Percentiles rank a stretch among this genome's conserved stretches.
phyloP scores from a whole-genome alignment of 2,888 invertebrate genomes.

The Dynastes hyllus region DNA sequence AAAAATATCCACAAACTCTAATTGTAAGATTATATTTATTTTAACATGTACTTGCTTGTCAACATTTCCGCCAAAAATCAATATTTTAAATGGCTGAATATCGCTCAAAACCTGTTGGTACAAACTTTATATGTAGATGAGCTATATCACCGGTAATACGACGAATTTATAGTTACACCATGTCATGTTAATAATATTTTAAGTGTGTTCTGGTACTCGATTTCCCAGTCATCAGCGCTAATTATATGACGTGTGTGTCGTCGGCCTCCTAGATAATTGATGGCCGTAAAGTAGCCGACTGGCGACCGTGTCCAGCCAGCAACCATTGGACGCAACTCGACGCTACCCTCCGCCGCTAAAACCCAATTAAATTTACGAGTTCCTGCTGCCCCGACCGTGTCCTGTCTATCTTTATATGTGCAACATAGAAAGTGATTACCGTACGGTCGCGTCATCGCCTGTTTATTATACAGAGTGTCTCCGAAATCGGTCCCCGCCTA shows the following conservation, averaged over 20 bases:
- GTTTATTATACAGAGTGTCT: slow-evolving; percentile 37
- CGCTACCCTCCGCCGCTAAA: slow-evolving; percentile 43
- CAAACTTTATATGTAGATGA: not conserved
- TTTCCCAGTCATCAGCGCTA: slow-evolving; percentile 51
- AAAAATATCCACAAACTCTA: no score
- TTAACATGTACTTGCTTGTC: no score
- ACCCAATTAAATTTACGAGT: slow-evolving; percentile 55
- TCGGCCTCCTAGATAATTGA: slow-evolving; percentile 52
- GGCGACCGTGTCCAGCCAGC: slow-evolving; percentile 12
- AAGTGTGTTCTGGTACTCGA: slow-evolving; percentile 50
- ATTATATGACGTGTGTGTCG: slow-evolving; percentile 51
- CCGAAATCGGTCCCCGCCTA: not conserved
- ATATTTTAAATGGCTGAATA: no score
- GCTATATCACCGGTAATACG: not conserved
- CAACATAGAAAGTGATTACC: slow-evolving; percentile 51
- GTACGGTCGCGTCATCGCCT: slow-evolving; percentile 16
- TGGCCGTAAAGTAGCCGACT: slow-evolving; percentile 53
- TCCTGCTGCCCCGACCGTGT: slow-evolving; percentile 2
- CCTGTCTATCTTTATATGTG: slow-evolving; percentile 50
- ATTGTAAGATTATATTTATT: no score
- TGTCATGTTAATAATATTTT: slow-evolving; percentile 51
- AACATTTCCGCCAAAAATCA: no score
- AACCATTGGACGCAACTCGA: slow-evolving; percentile 14
- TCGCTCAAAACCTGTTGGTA: slow-evolving; percentile 17
- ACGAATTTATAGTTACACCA: slow-evolving; percentile 36